Conservation (phyloP, 2,797 vertebrate species). For the Dipus sagitta region DNA sequence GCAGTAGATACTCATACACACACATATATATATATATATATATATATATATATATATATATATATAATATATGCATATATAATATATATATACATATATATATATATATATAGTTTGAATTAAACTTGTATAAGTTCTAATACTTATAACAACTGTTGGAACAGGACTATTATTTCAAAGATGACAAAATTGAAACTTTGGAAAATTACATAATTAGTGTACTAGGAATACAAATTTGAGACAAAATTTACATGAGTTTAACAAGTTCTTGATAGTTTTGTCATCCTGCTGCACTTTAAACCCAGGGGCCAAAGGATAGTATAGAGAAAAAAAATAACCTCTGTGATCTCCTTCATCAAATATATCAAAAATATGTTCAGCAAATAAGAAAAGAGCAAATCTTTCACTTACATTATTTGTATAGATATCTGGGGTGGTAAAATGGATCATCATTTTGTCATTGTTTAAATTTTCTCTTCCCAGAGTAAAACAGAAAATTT, state of each 20-base stretch:
- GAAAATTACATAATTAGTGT: neutral
- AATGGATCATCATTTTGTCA: neutral
- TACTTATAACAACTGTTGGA: neutral
- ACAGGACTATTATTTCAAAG: neutral
- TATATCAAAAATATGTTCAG: neutral
- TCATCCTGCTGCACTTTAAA: neutral
- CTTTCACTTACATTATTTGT: conserved; percentile 26
- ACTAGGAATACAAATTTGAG: neutral
- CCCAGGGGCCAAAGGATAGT: neutral
- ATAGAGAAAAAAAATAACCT: neutral
- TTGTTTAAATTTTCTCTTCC: neutral
- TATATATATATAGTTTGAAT: too few species aligned
- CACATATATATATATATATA: too few species aligned
- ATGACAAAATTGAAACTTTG: neutral
- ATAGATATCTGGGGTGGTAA: neutral
- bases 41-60: too few species aligned
- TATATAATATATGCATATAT: too few species aligned
- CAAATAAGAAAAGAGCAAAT: neutral
- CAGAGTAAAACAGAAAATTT: neutral
- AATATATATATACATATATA: too few species aligned
- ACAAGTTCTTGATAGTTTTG: neutral
- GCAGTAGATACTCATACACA: too few species aligned
- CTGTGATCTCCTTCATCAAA: conserved; percentile 1
- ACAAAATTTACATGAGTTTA: neutral
- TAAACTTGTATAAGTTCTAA: neutral